Base-by-base conservation (phyloP, 2,888 invertebrate genomes). In the Drosophila parthenogenetica region DNA sequence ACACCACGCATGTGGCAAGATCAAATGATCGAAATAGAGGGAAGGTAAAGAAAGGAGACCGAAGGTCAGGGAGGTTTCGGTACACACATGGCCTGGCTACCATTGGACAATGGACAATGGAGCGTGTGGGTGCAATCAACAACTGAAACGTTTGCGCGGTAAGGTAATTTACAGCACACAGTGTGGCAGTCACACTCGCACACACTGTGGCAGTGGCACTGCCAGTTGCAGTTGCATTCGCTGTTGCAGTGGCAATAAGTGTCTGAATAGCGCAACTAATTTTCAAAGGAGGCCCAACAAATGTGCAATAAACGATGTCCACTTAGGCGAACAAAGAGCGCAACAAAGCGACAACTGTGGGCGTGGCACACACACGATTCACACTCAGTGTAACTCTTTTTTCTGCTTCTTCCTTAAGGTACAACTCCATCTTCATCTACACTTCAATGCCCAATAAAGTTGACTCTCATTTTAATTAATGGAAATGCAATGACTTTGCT, bases 191-290 rank as follows among this genome's bases (percentile, higher is more conserved):
- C 22, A 59, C 59, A 55, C 25, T 54, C 3, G 58, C 25, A 29
- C 29, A 8, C 29, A 29, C 29, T 29, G 29, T 29, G 8, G 29
- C 29, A 8, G 4, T 11, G 29, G 29, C 8, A 8, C 1, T 13
- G 35, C 35, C 50, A 57, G 62, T 63, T 8, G 57, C 22, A 63
- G 54, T 65, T 43, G 66, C 60, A 61, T 22, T 61, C 8, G 66
- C 42, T 51, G 55, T 64, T 5, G 62, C 17, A 61, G 42, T 63
- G 50, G 60, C 70, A 65, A n/a, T 59, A 63, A 65, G 64, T 46
- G 48, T 65, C 67, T 88, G 87, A 89, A 89, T 89, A 89, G 90
- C 79, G 77, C 82, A 82, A 75, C 90, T 89, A 89, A 89, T 89
- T 89, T 89, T 89, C 81, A 89, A 89, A 87, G 87, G 73, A 77